Percentiles rank a stretch among this genome's conserved stretches.
Evolutionary conservation across 1,140 invertebrate genomes (phyloP).

Genomic region (Thaumetopoea pityocampa): DNA sequence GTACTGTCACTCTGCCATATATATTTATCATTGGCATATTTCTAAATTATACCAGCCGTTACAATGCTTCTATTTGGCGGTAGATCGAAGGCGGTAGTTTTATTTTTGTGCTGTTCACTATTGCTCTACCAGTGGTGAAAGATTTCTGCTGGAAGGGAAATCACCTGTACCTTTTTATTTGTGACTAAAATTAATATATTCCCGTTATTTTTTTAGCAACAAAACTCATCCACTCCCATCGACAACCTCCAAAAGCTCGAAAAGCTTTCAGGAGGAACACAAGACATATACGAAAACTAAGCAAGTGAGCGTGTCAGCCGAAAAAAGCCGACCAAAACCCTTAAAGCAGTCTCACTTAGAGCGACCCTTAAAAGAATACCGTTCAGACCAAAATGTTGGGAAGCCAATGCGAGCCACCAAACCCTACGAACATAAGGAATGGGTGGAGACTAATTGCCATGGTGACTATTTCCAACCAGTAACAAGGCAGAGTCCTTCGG

Average conservation of each 20-base stretch:
- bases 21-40: no score
- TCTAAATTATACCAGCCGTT: no score
- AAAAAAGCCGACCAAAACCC: constrained; percentile 54
- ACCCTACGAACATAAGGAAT: constrained; percentile 40
- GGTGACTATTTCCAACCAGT: constrained; percentile 50
- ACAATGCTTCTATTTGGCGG: no score
- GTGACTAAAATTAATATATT: no score
- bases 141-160: no score
- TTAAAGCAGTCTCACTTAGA: constrained; percentile 30
- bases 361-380: constrained; percentile 44
- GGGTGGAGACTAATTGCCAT: constrained; percentile 42
- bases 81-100: no score
- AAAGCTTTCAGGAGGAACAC: constrained; percentile 43
- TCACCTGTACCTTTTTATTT: no score
- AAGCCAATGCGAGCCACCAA: constrained; percentile 52
- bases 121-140: no score
- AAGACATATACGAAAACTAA: constrained; percentile 36
- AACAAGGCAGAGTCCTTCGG: constrained; percentile 34
- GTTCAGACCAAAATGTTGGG: constrained; percentile 40
- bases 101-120: no score
- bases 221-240: constrained; percentile 41
- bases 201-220: constrained; percentile 28
- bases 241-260: constrained; percentile 40
- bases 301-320: constrained; percentile 45
- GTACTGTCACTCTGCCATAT: no score